These are phyloP conservation scores for Egretta garzetta DNA, from an alignment of 2,113 vertebrate genomes.

Conservation along the genomic window DNA sequence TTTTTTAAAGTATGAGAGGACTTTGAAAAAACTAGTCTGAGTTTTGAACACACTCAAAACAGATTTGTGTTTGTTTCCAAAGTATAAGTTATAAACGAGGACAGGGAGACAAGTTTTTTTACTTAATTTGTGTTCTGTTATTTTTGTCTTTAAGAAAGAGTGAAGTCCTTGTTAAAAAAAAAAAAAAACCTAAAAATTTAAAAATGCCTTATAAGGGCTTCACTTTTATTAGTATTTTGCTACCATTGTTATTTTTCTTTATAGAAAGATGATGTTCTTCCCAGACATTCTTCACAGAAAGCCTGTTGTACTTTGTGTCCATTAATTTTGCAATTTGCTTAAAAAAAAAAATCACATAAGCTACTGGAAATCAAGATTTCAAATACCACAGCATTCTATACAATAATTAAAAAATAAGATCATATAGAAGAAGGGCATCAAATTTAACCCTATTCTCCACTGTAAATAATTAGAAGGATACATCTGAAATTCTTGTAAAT, in stretches of 20 bases:
- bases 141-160: background rate
- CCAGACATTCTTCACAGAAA: background rate
- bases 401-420: background rate
- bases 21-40: background rate
- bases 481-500: background rate
- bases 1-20: background rate
- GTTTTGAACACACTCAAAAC: background rate
- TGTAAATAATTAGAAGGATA: background rate
- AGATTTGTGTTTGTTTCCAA: background rate
- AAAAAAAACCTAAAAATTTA: background rate
- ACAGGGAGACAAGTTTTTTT: accelerated
- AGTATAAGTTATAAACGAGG: background rate
- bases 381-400: background rate
- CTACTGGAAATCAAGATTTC: background rate
- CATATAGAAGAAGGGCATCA: background rate
- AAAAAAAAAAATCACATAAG: background rate
- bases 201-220: background rate
- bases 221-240: background rate
- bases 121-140: background rate
- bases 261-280: background rate
- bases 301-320: background rate
- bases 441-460: background rate
- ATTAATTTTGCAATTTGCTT: background rate
- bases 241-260: background rate
- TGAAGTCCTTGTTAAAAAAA: background rate